Base-by-base conservation (phyloP, 2,888 invertebrate genomes). In the Drosophila cognata region DNA sequence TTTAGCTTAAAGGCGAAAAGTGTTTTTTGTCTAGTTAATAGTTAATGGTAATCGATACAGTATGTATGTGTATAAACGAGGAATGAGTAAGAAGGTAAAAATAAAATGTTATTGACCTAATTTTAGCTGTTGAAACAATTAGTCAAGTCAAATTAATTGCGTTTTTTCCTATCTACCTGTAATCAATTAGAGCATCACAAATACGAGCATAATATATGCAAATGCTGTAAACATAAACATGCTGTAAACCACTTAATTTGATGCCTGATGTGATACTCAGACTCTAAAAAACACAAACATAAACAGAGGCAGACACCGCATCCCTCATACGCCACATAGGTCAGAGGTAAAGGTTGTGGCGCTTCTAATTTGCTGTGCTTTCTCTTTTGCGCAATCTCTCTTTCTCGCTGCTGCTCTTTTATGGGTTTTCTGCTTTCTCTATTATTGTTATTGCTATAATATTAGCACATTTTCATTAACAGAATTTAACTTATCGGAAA, bases 221-320 rank as follows among this genome's bases (percentile, higher is more conserved):
- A 69, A 80, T 74, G 61, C 46, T 66, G 67, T 71, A 61, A 66
- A 21, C 69, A 63, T 56, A 65, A 72, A 33, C 33, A 33, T 33
- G 33, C 11, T 36, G 56, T 61, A 78, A 68, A 61, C 70, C 67
- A 68, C 62, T 77, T 74, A 68, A 70, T 72, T 74, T 70, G 51
- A 74, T 70, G 53, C 71, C 56, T 35, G 36, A 74, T 68, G 21
- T 21, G 33, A 33, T 33, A 1, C 29, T n/a, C 51, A 18, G 29
- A 29, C 29, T 60, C 70, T 56, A 70, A 57, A 56, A 43, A 58
- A 69, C 50, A 16, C 21, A 16, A 21, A 25, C 46, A 46, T 7
- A 25, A 5, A 25, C 8, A 46, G 46, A 21, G 2, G 4, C n/a
- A 62, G 33, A 41, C 50, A 41, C 21, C 41, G 29, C 21, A 57